A percentile compares a stretch with the other conserved stretches of the same genome.
These are phyloP conservation scores for Lithophane ornitopus DNA, from an alignment of 2,888 invertebrate genomes.

Conservation along the genomic window DNA sequence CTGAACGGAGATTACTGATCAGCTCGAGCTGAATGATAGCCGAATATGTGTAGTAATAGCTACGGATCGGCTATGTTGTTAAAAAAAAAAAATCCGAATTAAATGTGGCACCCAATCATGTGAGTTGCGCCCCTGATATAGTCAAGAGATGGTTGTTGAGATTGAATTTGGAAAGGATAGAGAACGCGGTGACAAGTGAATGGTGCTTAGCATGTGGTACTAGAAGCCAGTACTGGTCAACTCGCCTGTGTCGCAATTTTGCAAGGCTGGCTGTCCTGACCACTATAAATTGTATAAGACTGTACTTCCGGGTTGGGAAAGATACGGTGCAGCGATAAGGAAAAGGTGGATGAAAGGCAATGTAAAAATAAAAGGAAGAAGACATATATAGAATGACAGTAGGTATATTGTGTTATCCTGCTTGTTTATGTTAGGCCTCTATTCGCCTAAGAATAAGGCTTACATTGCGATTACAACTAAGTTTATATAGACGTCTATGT, in stretches of 20 bases:
- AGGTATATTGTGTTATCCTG: neutral
- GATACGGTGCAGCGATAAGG: conserved; percentile 1
- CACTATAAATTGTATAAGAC: conserved; percentile 5
- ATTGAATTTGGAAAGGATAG: conserved; percentile 26
- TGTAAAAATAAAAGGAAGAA: neutral
- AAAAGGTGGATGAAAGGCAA: conserved; percentile 8
- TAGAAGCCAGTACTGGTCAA: conserved; percentile 3
- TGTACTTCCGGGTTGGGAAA: conserved; percentile 12
- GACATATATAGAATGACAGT: conserved; percentile 6
- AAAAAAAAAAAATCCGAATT: neutral
- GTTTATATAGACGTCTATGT: neutral
- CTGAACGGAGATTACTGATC: neutral
- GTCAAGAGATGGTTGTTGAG: conserved; percentile 1
- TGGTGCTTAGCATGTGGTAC: conserved; percentile 24
- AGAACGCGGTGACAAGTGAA: conserved; percentile 39
- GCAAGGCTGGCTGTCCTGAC: conserved; percentile 2
- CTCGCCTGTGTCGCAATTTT: conserved; percentile 18
- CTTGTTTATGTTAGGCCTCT: neutral
- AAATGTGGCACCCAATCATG: neutral
- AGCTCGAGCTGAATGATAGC: neutral
- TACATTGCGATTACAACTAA: neutral
- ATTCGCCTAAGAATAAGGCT: neutral
- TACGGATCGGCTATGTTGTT: neutral
- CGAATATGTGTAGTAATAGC: neutral
- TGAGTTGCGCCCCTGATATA: too few species aligned